Conservation (phyloP, 2,113 vertebrate species). For the Vicugna pacos region DNA sequence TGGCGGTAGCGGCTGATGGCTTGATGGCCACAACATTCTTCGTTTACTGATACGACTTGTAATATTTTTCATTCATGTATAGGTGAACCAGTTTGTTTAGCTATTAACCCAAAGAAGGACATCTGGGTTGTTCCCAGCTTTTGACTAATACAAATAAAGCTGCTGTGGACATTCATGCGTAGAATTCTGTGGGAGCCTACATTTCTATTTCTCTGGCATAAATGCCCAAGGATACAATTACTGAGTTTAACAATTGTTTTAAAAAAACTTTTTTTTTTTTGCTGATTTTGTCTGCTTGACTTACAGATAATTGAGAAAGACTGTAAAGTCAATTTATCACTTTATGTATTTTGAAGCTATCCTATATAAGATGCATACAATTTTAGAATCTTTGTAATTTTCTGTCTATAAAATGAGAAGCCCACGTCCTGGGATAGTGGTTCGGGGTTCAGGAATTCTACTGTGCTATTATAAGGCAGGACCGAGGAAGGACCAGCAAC, state of each 20-base stretch:
- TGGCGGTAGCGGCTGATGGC: no score
- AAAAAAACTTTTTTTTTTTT: not conserved
- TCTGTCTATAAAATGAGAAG: not conserved
- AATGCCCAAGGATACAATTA: not conserved
- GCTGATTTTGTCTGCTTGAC: not conserved
- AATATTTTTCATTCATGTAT: no score
- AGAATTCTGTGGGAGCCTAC: not conserved
- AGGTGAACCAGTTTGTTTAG: not conserved
- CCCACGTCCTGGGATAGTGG: not conserved
- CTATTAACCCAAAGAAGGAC: not conserved
- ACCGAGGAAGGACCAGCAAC: not conserved
- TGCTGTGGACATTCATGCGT: not conserved
- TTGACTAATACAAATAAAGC: not conserved
- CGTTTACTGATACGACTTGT: no score
- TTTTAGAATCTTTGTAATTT: not conserved
- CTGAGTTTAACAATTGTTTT: not conserved
- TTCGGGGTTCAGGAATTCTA: not conserved
- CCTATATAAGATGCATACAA: not conserved
- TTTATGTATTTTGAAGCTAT: slow-evolving; percentile 22
- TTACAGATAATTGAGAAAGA: not conserved
- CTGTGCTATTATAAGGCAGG: not conserved
- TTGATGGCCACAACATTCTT: no score
- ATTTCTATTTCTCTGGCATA: slow-evolving; percentile 5
- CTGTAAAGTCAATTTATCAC: not conserved
- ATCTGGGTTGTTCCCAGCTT: not conserved